Percentiles rank a stretch among this genome's conserved stretches.
Evolutionary conservation across 2,113 vertebrate species (phyloP).

Genomic region (Lophochroa leadbeateri): DNA sequence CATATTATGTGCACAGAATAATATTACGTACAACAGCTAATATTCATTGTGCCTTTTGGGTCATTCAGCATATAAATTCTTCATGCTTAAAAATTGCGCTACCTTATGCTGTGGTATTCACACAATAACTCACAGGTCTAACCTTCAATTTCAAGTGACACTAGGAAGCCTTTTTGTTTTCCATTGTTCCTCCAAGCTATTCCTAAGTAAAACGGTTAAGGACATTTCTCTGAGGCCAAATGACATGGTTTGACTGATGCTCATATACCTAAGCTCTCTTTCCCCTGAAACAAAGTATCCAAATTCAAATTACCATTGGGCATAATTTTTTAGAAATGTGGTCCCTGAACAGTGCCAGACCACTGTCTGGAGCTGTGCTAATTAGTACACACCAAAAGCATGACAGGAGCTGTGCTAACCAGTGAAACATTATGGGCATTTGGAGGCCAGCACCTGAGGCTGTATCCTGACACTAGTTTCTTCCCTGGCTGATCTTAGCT

Average conservation of each 20-base stretch:
- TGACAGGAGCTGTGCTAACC: background rate
- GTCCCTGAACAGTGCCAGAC: background rate
- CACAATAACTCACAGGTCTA: background rate
- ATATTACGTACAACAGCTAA: background rate
- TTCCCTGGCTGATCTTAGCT: background rate
- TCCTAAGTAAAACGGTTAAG: background rate
- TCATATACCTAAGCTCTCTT: background rate
- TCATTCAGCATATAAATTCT: background rate
- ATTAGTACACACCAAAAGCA: background rate
- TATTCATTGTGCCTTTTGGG: background rate
- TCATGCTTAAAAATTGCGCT: background rate
- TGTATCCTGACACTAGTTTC: background rate
- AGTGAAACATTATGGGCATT: background rate
- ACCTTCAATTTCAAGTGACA: background rate
- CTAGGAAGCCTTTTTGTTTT: background rate
- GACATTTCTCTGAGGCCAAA: background rate
- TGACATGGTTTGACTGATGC: background rate
- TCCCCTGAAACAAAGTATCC: background rate
- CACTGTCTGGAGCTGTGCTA: background rate
- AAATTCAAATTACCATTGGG: background rate
- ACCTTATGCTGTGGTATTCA: background rate
- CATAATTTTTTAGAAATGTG: background rate
- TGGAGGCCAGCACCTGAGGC: background rate
- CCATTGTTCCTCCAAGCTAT: background rate
- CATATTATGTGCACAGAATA: slow-evolving; percentile 5